Conservation (phyloP, 2,113 vertebrate species). For the Malaclemys terrapin region DNA sequence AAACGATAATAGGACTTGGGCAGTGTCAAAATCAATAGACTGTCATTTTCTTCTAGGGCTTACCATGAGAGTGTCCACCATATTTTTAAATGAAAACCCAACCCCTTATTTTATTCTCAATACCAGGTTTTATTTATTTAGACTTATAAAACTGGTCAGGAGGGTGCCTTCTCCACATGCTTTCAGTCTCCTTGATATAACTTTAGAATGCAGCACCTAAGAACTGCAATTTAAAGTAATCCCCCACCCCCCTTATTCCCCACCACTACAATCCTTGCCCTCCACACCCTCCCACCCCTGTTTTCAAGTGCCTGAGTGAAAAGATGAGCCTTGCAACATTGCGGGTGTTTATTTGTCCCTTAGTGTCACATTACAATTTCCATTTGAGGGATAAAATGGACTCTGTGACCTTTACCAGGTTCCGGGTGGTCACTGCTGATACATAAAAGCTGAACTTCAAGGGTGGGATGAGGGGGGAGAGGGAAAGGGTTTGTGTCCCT, state of each 20-base stretch:
- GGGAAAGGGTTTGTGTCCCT: not conserved
- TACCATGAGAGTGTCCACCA: not conserved
- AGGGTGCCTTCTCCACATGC: not conserved
- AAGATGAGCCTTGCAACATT: not conserved
- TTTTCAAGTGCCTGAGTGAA: not conserved
- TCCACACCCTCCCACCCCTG: not conserved
- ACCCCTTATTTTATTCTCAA: fast-evolving
- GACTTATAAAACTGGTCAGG: not conserved
- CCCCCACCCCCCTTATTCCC: not conserved
- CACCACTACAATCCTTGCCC: not conserved
- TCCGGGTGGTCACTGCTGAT: not conserved
- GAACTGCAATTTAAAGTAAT: not conserved
- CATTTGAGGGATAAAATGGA: not conserved
- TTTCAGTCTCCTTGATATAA: not conserved
- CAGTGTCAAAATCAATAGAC: not conserved
- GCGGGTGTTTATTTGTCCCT: too few species aligned
- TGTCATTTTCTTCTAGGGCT: not conserved
- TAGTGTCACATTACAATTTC: not conserved
- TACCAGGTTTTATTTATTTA: not conserved
- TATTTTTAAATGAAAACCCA: not conserved
- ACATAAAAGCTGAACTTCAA: not conserved
- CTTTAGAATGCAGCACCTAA: not conserved
- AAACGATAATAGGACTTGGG: not conserved
- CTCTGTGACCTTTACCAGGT: not conserved
- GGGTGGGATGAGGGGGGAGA: not conserved